Evolutionary conservation across 2,113 vertebrate genomes (phyloP).

Genomic region (Psephotus haematonotus): DNA sequence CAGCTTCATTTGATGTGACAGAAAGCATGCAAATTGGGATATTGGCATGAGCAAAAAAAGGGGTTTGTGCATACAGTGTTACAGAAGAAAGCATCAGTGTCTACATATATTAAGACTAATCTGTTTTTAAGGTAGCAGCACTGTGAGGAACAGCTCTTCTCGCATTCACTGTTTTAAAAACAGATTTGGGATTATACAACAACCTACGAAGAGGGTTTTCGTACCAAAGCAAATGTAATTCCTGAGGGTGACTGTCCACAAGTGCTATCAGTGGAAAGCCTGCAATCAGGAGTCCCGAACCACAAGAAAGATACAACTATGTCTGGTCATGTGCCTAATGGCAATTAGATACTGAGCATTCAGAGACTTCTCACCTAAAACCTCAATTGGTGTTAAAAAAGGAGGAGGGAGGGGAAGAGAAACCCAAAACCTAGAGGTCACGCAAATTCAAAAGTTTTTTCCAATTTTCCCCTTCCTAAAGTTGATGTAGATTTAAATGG

Average conservation of each 20-base stretch:
- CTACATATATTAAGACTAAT: conserved; percentile 35
- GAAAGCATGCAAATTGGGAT: conserved; percentile 43
- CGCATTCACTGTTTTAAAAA: background rate
- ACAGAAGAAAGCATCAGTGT: conserved; percentile 4
- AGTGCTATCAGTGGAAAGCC: background rate
- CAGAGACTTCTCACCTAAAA: background rate
- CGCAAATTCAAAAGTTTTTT: background rate
- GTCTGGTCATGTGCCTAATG: background rate
- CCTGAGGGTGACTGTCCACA: background rate
- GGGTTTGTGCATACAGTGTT: background rate
- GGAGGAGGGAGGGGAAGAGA: no score
- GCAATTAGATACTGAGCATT: background rate
- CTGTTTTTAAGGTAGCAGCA: conserved; percentile 15
- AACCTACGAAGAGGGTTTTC: background rate
- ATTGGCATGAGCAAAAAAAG: conserved; percentile 26
- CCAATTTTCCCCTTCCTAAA: background rate
- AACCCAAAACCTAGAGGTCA: background rate
- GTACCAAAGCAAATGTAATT: background rate
- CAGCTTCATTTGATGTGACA: conserved; percentile 40
- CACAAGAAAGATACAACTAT: background rate
- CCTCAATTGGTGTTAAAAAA: background rate
- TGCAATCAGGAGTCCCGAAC: background rate
- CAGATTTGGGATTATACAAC: background rate
- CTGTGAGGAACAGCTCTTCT: background rate
- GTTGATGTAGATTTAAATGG: background rate